Conservation (phyloP, 2,113 vertebrate genomes). For the Albula glossodonta region DNA sequence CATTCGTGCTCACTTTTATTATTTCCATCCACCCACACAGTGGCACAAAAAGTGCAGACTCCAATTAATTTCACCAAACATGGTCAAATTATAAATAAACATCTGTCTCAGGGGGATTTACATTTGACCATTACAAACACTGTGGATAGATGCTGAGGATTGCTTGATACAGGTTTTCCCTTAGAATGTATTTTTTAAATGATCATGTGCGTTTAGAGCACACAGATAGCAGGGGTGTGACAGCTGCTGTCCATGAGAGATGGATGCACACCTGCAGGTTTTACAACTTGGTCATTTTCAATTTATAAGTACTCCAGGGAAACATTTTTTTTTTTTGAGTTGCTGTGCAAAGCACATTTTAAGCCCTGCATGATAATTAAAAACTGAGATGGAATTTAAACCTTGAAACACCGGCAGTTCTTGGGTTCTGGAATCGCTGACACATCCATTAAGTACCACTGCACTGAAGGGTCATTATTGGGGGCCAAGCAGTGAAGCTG, state of each 20-base stretch:
- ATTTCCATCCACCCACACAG: background rate
- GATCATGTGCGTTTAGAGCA: background rate
- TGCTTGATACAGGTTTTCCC: background rate
- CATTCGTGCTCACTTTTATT: background rate
- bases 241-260: background rate
- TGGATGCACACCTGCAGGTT: background rate
- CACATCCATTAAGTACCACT: background rate
- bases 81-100: background rate
- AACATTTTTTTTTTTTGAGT: background rate
- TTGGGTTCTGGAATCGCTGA: background rate
- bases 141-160: background rate
- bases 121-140: background rate
- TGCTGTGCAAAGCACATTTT: background rate
- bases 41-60: background rate
- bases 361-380: background rate
- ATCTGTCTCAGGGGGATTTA: background rate
- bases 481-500: no score
- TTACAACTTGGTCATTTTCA: background rate
- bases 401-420: background rate
- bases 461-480: background rate
- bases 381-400: background rate
- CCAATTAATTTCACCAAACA: background rate
- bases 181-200: background rate
- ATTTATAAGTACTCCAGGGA: background rate
- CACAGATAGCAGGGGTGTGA: background rate